Base-by-base conservation (phyloP, 2,888 invertebrate genomes). In the Sceliomorpha sp. region DNA sequence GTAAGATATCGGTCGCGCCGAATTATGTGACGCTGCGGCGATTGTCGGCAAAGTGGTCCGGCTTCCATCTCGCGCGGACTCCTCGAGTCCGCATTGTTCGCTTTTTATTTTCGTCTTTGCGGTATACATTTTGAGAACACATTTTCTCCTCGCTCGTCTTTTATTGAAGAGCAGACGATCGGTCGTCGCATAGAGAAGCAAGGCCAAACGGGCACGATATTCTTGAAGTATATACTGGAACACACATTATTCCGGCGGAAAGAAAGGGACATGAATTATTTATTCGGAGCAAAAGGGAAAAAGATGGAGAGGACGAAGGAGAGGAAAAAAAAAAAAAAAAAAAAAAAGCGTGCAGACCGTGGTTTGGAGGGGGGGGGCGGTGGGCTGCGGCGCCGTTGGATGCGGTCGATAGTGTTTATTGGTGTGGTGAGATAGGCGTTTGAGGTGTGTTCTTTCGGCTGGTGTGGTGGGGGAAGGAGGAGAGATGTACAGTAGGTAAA, bases 261-360 rank as follows among this genome's bases (percentile, higher is more conserved):
- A 60, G 48, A 67, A 60, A 67, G 60, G 34, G 45, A 32, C 44
- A 67, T 67, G 55, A 67, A 67, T 67, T 55, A 67, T 67, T 67
- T 67, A 67, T 60, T 50, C 48, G 48, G 67, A 55, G 36, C 53
- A 37, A 32, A 2, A 12, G 40, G 59, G 51, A 40, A 34, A 17
- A 47, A 34, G 39, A 32, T n/a, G 32, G 7, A 2, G 32, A 51
- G 40, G 8, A 45, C 15, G 26, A 36, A 26, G 8, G 1, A 15
- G 3, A n/a, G n/a, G n/a, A 29, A 15, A 44, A 53, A 39, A 39
- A 40, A 14, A 34, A 12, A 47, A 39, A 39, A 13, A 59, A 27
- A 59, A 44, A 58, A 40, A 40, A 58, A 7, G 44, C 34, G 24
- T 15, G 9, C 37, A 26, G 10, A 2, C 17, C 20, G 26, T 26